Evolutionary conservation across 1,140 invertebrate genomes (phyloP).

Genomic region (Trachelipus rathkii): DNA sequence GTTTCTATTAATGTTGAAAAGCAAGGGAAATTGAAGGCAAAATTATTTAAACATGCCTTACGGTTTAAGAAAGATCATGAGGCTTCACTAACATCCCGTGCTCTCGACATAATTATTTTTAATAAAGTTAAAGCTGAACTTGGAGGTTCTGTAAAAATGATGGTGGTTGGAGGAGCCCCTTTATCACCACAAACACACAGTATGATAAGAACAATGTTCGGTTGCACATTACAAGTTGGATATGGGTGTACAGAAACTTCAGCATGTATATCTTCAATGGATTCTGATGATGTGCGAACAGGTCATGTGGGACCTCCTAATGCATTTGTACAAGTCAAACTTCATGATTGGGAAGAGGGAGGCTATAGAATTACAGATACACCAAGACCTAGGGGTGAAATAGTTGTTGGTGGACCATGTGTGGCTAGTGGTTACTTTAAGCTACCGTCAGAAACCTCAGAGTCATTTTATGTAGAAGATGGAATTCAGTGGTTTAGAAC

Average conservation of each 20-base stretch:
- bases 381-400: constrained; percentile 86
- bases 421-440: constrained; percentile 56
- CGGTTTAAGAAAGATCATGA: constrained; percentile 34
- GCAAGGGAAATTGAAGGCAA: constrained; percentile 36
- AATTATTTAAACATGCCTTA: constrained; percentile 34
- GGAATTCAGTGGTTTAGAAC: constrained; percentile 56
- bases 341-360: constrained; percentile 60
- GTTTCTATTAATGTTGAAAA: constrained; percentile 37
- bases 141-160: constrained; percentile 78
- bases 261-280: constrained; percentile 85
- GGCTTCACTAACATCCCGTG: constrained; percentile 30
- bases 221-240: constrained; percentile 83
- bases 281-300: constrained; percentile 58
- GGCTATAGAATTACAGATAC: constrained; percentile 57
- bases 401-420: constrained; percentile 66
- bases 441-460: constrained; percentile 55
- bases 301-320: constrained; percentile 45
- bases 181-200: constrained; percentile 91
- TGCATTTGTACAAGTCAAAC: constrained; percentile 48
- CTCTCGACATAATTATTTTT: constrained; percentile 64
- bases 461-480: constrained; percentile 55
- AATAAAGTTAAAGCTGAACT: constrained; percentile 70
- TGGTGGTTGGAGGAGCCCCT: constrained; percentile 90
- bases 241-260: constrained; percentile 97
- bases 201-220: constrained; percentile 89